Base-by-base conservation (phyloP, 2,113 vertebrate genomes). In the Corynorhinus townsendii region DNA sequence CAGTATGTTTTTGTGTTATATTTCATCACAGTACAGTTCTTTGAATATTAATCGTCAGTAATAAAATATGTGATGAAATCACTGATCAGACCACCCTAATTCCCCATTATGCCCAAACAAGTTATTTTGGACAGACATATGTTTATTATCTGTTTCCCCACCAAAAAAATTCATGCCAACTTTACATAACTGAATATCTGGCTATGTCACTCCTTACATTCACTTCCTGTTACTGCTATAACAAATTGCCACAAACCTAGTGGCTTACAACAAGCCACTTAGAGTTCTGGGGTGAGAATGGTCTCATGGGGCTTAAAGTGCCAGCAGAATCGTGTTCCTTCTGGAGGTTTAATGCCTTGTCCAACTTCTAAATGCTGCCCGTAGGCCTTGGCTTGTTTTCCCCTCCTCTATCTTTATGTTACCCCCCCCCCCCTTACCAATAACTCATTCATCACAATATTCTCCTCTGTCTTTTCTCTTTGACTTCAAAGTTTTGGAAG, bases 21-120 rank as follows among this genome's bases (percentile, higher is more conserved):
- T 54, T 86, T 96, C 52, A 73, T 91, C 38, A 77, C 72, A 89
- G 66, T 43, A 69, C 4, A 96, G 64, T 83, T 91, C 40, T 93
- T 90, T 68, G 24, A 73, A 77, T 93, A 94, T 84, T 62, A 86
- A 43, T 62, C 52, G 62, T 8, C 35, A 85, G 49, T n/a, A 88
- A 92, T 69, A 95, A 93, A 88, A 69, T 52, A 76, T 45, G 12
- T 73, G 17, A 22, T 81, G 19, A 68, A n/a, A 85, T 56, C 54
- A 94, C 22, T 95, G 56, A 59, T 80, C 10, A 43, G 17, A 68
- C 19, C 43, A 81, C 4, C 7, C 64, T 30, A 38, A 7, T 71
- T 56, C 17, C 9, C 16, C 4, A 75, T 62, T 20, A 69, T 54
- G 40, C 14, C 2, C 12, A 89, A 89, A 54, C 43, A 94, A n/a